A percentile compares a stretch with the other conserved stretches of the same genome.
Evolutionary conservation across 1,140 invertebrate species (phyloP).

Genomic region (Lordiphosa collinella): DNA sequence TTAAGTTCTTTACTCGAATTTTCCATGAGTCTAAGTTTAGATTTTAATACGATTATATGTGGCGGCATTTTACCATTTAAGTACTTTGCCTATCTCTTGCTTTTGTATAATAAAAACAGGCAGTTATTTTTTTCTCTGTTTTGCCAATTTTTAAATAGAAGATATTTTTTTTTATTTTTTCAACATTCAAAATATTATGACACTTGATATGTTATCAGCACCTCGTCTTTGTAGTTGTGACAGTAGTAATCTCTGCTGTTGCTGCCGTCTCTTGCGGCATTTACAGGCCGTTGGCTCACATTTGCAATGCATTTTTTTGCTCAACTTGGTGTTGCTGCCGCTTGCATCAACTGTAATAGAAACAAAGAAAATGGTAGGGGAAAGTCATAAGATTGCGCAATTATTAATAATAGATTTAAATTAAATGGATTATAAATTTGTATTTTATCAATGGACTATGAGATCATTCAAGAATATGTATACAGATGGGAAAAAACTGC

Average conservation of each 20-base stretch:
- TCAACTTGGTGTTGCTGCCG: slow-evolving; percentile 24
- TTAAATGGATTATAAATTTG: neutral
- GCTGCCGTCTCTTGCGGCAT: slow-evolving; percentile 39
- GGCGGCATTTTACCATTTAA: neutral
- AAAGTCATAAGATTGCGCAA: neutral
- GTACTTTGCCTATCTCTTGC: slow-evolving; percentile 3
- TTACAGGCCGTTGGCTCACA: slow-evolving; percentile 58
- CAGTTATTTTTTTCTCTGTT: slow-evolving; percentile 24
- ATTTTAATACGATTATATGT: neutral
- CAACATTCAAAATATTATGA: slow-evolving; percentile 59
- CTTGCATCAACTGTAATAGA: slow-evolving; percentile 49
- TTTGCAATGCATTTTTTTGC: slow-evolving; percentile 39
- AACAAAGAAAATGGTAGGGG: neutral
- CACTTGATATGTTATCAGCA: slow-evolving; percentile 68
- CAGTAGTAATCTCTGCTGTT: slow-evolving; percentile 42
- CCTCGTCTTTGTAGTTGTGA: slow-evolving; percentile 51
- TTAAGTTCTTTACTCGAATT: neutral
- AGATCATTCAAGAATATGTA: neutral
- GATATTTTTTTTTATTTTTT: slow-evolving; percentile 16
- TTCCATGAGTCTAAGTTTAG: slow-evolving; percentile 8
- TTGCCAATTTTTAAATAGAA: slow-evolving; percentile 19
- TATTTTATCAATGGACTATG: neutral
- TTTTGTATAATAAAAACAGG: slow-evolving; percentile 22
- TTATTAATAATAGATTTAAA: neutral
- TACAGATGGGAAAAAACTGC: too few species aligned